phyloP scores from a whole-genome alignment of 2,797 vertebrate genomes.

The Phoxinus dragarum region DNA sequence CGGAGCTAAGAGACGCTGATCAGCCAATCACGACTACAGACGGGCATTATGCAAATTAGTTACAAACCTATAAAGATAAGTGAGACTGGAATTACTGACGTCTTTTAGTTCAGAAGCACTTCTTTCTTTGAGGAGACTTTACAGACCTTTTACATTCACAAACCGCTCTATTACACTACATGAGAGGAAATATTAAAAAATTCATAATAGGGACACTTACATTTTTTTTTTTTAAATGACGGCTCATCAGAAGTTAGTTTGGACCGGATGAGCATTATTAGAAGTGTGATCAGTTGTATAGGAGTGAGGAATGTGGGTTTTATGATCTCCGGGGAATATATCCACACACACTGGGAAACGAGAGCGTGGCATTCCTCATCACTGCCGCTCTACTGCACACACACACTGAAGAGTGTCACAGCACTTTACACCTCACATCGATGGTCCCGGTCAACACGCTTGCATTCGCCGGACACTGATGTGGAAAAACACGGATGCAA shows the following conservation, averaged over 20 bases:
- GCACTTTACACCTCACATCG: slow-evolving; percentile 48
- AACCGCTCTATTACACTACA: neutral
- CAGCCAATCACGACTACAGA: neutral
- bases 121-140: neutral
- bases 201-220: neutral
- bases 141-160: neutral
- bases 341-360: slow-evolving; percentile 66
- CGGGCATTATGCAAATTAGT: neutral
- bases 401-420: slow-evolving; percentile 61
- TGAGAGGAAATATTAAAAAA: neutral
- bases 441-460: neutral
- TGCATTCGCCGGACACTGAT: neutral
- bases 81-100: too few species aligned
- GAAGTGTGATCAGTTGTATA: neutral
- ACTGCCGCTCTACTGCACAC: slow-evolving; percentile 74
- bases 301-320: slow-evolving; percentile 45
- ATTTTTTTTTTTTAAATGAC: neutral
- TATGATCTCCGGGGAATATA: slow-evolving; percentile 62
- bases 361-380: slow-evolving; percentile 75
- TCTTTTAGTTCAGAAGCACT: neutral
- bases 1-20: too few species aligned
- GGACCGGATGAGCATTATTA: neutral
- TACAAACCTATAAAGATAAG: too few species aligned
- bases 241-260: neutral
- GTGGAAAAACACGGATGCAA: neutral